Conservation (phyloP, 2,113 vertebrate genomes). For the Collichthys lucidus region DNA sequence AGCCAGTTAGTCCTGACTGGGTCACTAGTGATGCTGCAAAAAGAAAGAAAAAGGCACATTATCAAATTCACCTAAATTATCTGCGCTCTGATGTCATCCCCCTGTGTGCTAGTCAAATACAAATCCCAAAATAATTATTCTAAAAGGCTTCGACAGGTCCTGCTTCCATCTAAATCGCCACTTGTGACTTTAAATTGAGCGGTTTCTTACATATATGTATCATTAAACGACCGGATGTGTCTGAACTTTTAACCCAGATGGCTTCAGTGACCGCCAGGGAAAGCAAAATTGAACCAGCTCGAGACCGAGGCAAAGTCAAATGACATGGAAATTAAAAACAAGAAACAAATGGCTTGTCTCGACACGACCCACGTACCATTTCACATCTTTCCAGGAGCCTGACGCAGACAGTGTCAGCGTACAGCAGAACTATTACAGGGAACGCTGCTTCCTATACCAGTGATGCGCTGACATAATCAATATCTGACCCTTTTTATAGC, state of each 20-base stretch:
- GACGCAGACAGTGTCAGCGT: conserved; percentile 26
- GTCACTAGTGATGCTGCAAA: conserved; percentile 30
- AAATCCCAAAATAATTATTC: conserved; percentile 12
- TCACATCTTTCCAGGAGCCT: background rate
- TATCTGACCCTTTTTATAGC: conserved; percentile 43
- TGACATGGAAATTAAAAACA: background rate
- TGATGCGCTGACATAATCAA: conserved; percentile 55
- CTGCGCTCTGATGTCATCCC: conserved; percentile 22
- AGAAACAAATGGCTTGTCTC: background rate
- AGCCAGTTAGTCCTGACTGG: conserved; percentile 33
- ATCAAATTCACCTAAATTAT: conserved; percentile 45
- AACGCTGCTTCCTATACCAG: conserved; percentile 34
- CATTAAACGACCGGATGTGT: background rate
- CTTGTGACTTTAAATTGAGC: background rate
- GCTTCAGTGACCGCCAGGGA: conserved; percentile 4
- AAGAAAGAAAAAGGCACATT: background rate
- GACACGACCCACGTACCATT: background rate
- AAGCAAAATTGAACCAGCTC: conserved; percentile 7
- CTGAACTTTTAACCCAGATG: background rate
- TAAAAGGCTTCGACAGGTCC: background rate
- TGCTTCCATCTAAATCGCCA: background rate
- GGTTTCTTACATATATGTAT: background rate
- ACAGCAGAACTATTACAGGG: conserved; percentile 33
- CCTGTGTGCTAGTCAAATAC: conserved; percentile 7
- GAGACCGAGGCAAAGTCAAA: conserved; percentile 11